Conservation (phyloP, 2,797 vertebrate species). For the Lepidocolaptes lacrymiger region DNA sequence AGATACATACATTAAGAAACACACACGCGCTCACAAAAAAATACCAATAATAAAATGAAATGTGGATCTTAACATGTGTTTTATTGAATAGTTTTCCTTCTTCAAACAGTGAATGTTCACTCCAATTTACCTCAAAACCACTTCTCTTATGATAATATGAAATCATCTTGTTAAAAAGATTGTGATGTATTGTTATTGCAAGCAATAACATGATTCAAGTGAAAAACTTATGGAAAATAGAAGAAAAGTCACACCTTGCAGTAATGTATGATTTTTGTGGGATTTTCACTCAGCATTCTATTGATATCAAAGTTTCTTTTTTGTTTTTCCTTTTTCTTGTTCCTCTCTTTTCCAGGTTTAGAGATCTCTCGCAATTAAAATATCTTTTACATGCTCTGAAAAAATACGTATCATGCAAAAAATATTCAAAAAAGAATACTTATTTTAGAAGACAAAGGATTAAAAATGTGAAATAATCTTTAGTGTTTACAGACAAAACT, state of each 20-base stretch:
- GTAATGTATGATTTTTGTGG: neutral
- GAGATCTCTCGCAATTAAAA: neutral
- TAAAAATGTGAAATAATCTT: neutral
- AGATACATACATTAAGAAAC: neutral
- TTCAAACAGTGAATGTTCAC: neutral
- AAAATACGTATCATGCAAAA: neutral
- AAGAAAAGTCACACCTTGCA: neutral
- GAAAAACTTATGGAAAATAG: neutral
- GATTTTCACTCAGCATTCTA: neutral
- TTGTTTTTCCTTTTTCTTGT: neutral
- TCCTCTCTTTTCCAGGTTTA: neutral
- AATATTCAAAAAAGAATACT: neutral
- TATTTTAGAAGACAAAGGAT: neutral
- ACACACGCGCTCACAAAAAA: neutral
- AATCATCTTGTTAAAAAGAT: neutral
- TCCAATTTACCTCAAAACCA: neutral
- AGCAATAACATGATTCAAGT: neutral
- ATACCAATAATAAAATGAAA: neutral
- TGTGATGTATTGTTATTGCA: neutral
- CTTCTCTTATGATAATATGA: neutral
- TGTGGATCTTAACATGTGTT: neutral
- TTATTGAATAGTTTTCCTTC: neutral
- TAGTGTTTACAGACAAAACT: neutral
- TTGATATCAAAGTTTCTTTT: neutral
- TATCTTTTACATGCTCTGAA: neutral